These are phyloP conservation scores for Colinus virginianus DNA, from an alignment of 2,113 vertebrate genomes.

Conservation along the genomic window DNA sequence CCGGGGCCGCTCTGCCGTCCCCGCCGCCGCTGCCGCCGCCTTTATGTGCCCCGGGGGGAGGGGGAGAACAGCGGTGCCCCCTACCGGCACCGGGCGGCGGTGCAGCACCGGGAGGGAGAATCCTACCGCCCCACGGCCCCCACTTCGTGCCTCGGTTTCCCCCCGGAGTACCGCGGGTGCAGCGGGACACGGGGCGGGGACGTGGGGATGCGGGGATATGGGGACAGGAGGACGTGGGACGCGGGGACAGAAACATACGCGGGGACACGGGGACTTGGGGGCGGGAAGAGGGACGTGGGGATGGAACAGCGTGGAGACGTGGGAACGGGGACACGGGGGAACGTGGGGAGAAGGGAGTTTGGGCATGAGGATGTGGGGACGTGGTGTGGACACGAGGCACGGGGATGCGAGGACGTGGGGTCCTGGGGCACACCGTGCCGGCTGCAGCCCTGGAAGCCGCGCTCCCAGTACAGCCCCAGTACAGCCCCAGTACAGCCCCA, in stretches of 20 bases:
- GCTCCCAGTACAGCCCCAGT: neutral
- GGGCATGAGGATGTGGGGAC: too few relatives aligned
- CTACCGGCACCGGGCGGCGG: neutral
- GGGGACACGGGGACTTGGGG: neutral
- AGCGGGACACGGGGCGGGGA: too few relatives aligned
- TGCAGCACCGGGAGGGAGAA: neutral
- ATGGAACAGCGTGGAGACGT: neutral
- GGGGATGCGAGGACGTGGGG: neutral
- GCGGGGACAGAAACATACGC: accelerated
- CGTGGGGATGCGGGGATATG: too few relatives aligned
- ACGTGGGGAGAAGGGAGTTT: neutral
- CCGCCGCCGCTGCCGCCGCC: neutral
- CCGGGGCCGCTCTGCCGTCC: neutral
- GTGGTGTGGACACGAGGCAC: accelerated
- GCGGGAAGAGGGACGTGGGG: neutral
- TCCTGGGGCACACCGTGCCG: neutral
- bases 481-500: neutral
- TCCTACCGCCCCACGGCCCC: too few relatives aligned
- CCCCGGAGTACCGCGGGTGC: too few relatives aligned
- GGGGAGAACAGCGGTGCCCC: neutral
- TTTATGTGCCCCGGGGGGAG: neutral
- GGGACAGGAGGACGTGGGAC: too few relatives aligned
- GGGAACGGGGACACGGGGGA: too few relatives aligned
- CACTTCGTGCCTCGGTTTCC: neutral
- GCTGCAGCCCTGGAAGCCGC: neutral